Percentiles rank a stretch among this genome's conserved stretches.
Evolutionary conservation across 2,888 invertebrate genomes (phyloP).

Genomic region (Eilema caniola): DNA sequence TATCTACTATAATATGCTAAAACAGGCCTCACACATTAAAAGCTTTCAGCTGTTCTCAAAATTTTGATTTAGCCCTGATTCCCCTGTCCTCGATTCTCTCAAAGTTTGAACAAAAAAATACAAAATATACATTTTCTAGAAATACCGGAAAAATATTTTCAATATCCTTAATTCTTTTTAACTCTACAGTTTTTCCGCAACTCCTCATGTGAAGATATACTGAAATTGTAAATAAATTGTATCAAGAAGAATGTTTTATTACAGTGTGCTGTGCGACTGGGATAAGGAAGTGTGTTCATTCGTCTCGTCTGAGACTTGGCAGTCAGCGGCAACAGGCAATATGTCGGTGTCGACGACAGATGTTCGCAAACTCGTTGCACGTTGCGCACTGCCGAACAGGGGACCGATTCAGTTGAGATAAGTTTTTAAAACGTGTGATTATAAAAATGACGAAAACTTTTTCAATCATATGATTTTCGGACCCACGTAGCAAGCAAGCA

Average conservation of each 20-base stretch:
- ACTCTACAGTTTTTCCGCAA: not conserved
- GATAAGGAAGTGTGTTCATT: slow-evolving; percentile 13
- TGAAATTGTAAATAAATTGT: not conserved
- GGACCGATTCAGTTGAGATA: not conserved
- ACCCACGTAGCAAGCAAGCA: too few species aligned
- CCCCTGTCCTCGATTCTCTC: too few species aligned
- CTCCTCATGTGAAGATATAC: not conserved
- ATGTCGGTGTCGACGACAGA: slow-evolving; percentile 51
- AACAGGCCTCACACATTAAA: too few species aligned
- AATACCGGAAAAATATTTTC: not conserved
- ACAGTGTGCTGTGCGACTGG: not conserved
- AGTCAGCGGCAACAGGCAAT: slow-evolving; percentile 43
- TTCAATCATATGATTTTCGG: too few species aligned
- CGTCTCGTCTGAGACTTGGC: slow-evolving; percentile 15
- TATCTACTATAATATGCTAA: too few species aligned
- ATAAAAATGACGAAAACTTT: not conserved
- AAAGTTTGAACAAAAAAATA: too few species aligned
- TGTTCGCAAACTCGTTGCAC: slow-evolving; percentile 19
- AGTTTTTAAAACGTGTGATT: not conserved
- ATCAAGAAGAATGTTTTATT: slow-evolving; percentile 1
- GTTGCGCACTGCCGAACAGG: not conserved
- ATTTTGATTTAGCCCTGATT: too few species aligned
- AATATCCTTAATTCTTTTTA: not conserved
- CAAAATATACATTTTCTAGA: not conserved
- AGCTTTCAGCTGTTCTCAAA: too few species aligned